phyloP scores from a whole-genome alignment of 2,888 invertebrate genomes.

The Drosophila neutralis region DNA sequence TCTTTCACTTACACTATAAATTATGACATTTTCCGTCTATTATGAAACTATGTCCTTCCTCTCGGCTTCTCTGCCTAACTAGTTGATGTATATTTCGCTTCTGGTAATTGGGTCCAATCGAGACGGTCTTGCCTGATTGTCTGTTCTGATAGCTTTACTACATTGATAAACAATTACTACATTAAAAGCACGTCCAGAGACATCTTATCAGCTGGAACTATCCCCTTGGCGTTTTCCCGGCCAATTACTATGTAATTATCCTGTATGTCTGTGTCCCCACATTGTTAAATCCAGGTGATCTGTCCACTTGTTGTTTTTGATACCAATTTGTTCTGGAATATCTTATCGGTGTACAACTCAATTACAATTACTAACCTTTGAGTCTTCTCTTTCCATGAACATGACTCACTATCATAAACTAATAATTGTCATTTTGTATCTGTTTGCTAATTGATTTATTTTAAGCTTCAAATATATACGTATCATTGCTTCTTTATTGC shows the following conservation, averaged over 20 bases:
- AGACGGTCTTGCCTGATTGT: constrained; percentile 40
- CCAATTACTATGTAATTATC: constrained; percentile 12
- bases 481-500: background rate
- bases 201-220: constrained; percentile 48
- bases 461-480: background rate
- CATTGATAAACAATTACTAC: constrained; percentile 36
- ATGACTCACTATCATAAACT: constrained; percentile 17
- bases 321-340: constrained; percentile 24
- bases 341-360: constrained; percentile 25
- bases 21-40: constrained; percentile 35
- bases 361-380: background rate
- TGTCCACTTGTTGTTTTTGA: constrained; percentile 6
- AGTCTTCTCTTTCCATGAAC: constrained; percentile 1
- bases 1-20: background rate
- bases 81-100: constrained; percentile 10
- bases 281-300: background rate
- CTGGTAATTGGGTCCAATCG: constrained; percentile 66
- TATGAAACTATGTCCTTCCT: constrained; percentile 14
- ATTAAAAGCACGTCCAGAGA: constrained; percentile 26
- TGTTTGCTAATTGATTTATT: constrained; percentile 10
- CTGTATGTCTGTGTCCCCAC: background rate
- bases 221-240: background rate
- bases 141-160: constrained; percentile 32
- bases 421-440: background rate
- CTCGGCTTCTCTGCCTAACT: background rate